phyloP scores from a whole-genome alignment of 2,888 invertebrate species.

The Cyaniris semiargus region DNA sequence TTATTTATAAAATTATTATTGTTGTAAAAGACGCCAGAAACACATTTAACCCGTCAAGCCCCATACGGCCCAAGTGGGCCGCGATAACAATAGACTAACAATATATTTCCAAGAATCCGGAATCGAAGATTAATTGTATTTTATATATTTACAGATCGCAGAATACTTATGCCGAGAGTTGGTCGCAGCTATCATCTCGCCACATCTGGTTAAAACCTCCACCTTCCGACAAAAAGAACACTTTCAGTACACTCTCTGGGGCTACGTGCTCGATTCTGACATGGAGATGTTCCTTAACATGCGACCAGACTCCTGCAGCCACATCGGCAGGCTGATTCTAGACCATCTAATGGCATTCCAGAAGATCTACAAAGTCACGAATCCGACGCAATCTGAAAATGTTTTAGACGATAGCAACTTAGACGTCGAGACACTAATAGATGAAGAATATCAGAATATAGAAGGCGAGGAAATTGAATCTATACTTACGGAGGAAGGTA shows the following conservation, averaged over 20 bases:
- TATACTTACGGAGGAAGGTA: slow-evolving; percentile 67
- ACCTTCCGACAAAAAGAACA: slow-evolving; percentile 76
- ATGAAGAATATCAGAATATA: slow-evolving; percentile 74
- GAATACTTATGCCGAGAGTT: slow-evolving; percentile 84
- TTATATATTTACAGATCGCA: slow-evolving; percentile 68
- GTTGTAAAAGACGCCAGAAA: too few species aligned
- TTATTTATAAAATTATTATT: too few species aligned
- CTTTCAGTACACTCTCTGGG: slow-evolving; percentile 80
- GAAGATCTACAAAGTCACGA: slow-evolving; percentile 69
- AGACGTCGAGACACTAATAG: slow-evolving; percentile 68
- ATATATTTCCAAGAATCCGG: too few species aligned
- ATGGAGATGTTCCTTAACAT: slow-evolving; percentile 81
- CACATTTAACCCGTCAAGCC: too few species aligned
- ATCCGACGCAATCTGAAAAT: slow-evolving; percentile 56
- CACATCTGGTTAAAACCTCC: slow-evolving; percentile 71
- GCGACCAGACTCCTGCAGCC: slow-evolving; percentile 79
- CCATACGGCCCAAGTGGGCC: too few species aligned
- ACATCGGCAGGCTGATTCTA: slow-evolving; percentile 78
- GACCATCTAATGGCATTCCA: slow-evolving; percentile 77
- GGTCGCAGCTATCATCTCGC: slow-evolving; percentile 77
- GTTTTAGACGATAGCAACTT: slow-evolving; percentile 62
- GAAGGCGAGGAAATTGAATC: slow-evolving; percentile 70
- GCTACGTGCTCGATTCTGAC: slow-evolving; percentile 78
- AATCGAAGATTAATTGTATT: too few species aligned
- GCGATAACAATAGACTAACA: too few species aligned